These are phyloP conservation scores for Tiliqua scincoides DNA, from an alignment of 2,113 vertebrate genomes.

Conservation along the genomic window DNA sequence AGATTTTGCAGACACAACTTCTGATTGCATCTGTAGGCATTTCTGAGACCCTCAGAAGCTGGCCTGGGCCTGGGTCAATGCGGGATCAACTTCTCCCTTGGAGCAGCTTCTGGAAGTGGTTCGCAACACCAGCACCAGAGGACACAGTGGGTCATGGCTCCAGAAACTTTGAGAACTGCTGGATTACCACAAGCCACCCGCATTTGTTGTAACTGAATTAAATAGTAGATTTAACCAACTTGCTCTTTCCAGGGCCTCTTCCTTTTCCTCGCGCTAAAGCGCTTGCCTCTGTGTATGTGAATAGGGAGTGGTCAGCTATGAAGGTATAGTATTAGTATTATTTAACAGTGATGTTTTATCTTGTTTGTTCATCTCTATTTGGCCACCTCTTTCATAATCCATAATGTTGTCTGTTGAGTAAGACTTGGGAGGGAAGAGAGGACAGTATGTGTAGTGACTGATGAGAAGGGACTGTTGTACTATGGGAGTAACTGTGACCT, in stretches of 20 bases:
- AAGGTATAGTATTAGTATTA: too few relatives aligned
- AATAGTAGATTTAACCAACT: background rate
- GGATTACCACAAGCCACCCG: background rate
- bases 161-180: too few relatives aligned
- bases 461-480: background rate
- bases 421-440: background rate
- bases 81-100: too few relatives aligned
- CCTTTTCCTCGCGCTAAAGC: background rate
- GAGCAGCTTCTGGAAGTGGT: too few relatives aligned
- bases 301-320: background rate
- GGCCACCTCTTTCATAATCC: background rate
- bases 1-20: too few relatives aligned
- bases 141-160: too few relatives aligned
- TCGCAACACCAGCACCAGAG: too few relatives aligned
- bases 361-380: background rate
- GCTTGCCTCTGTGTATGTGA: background rate
- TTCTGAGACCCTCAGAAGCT: too few relatives aligned
- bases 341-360: background rate
- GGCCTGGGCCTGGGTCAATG: too few relatives aligned
- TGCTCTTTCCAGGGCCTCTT: background rate
- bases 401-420: background rate
- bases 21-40: too few relatives aligned
- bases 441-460: background rate
- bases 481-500: background rate
- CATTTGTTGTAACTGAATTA: background rate